A percentile compares a stretch with the other conserved stretches of the same genome.
phyloP scores from a whole-genome alignment of 1,140 invertebrate species.

The Zaprionus tsacasi region DNA sequence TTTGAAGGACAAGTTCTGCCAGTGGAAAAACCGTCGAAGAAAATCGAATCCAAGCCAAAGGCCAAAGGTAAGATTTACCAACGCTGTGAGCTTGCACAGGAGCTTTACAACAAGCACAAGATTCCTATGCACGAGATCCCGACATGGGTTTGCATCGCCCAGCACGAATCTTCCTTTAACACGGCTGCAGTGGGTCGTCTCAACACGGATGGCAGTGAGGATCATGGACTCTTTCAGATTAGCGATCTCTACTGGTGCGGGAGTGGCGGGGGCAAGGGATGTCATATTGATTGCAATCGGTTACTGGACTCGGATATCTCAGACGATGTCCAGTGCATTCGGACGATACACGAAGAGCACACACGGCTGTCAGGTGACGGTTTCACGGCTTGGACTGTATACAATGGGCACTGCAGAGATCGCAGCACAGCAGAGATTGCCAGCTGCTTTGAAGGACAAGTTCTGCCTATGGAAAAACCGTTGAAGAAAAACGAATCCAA shows the following conservation, averaged over 20 bases:
- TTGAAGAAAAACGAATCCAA: neutral
- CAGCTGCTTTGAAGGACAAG: slow-evolving; percentile 51
- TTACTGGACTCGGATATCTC: slow-evolving; percentile 88
- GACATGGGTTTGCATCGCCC: slow-evolving; percentile 91
- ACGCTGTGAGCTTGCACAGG: slow-evolving; percentile 88
- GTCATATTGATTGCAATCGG: slow-evolving; percentile 87
- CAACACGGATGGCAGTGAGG: slow-evolving; percentile 86
- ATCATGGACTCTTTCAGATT: slow-evolving; percentile 90
- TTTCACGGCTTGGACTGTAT: slow-evolving; percentile 87
- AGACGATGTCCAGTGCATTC: slow-evolving; percentile 88
- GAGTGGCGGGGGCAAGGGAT: slow-evolving; percentile 86
- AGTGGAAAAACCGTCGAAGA: neutral
- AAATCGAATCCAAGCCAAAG: slow-evolving; percentile 3
- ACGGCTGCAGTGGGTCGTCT: slow-evolving; percentile 87
- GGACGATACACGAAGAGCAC: slow-evolving; percentile 87
- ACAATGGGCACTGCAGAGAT: slow-evolving; percentile 56
- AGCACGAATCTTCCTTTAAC: slow-evolving; percentile 89
- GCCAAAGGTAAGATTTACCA: slow-evolving; percentile 86
- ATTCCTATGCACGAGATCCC: slow-evolving; percentile 86
- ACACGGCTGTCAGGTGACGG: slow-evolving; percentile 87
- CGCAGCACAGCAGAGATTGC: slow-evolving; percentile 48
- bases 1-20: slow-evolving; percentile 28
- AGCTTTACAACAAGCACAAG: slow-evolving; percentile 85
- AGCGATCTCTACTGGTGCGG: slow-evolving; percentile 90
- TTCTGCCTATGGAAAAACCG: neutral